Percentiles rank a stretch among this genome's conserved stretches.
These are phyloP conservation scores for Drosophila picticornis DNA, from an alignment of 2,888 invertebrate genomes.

Conservation along the genomic window DNA sequence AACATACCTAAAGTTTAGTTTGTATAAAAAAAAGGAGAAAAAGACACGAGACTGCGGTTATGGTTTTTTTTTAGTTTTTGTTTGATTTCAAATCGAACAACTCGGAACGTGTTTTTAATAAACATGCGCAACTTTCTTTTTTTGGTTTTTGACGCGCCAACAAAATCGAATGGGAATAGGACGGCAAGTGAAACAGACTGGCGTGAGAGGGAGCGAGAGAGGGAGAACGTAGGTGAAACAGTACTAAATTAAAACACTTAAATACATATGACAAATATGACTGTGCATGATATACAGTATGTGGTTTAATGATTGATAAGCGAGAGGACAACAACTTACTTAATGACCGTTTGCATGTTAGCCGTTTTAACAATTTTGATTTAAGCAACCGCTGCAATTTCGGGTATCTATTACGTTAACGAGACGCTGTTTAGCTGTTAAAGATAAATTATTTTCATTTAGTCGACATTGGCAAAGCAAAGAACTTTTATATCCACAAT, in stretches of 20 bases:
- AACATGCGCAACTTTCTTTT: conserved; percentile 76
- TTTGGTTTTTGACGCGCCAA: conserved; percentile 43
- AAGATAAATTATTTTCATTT: conserved; percentile 66
- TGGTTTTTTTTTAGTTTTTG: conserved; percentile 18
- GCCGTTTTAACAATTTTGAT: conserved; percentile 63
- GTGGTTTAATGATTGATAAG: conserved; percentile 3
- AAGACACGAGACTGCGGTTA: background rate
- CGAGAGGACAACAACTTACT: conserved; percentile 75
- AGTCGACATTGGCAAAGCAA: conserved; percentile 38
- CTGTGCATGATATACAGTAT: background rate
- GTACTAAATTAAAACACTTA: conserved; percentile 16
- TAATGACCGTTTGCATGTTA: conserved; percentile 84
- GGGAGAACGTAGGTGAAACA: conserved; percentile 10
- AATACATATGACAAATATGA: conserved; percentile 10
- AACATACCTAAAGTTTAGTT: background rate
- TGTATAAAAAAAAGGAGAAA: background rate
- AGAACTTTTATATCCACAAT: conserved; percentile 28
- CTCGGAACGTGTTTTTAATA: conserved; percentile 72
- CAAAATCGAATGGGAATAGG: conserved; percentile 27
- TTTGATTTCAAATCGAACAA: conserved; percentile 38
- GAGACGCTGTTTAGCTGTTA: conserved; percentile 57
- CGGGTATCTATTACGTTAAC: conserved; percentile 37
- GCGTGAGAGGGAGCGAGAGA: background rate
- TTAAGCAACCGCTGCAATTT: conserved; percentile 25
- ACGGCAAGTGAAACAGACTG: conserved; percentile 4